Evolutionary conservation across 2,888 invertebrate genomes (phyloP), one percentile per base, ranked within the genome.

Genomic region (Drosophila macrospina): DNA sequence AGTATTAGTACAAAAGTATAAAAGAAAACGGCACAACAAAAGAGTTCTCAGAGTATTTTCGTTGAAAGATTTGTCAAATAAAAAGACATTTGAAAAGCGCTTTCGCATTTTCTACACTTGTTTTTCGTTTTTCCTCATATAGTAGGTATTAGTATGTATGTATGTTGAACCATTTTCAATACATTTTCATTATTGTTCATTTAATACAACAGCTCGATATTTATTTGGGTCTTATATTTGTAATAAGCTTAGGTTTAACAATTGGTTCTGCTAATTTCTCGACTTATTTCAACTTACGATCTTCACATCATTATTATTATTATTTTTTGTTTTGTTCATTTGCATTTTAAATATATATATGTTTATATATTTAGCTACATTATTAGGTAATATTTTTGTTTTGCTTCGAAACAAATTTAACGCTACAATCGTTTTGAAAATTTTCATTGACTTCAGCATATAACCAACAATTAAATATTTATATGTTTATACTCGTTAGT

Each of bases 261-360:
- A 89, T 89, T 89, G 89, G 90, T 89, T 89, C 90, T 80, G 81
- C 89, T 89, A 89, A 89, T 57, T 75, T 68, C 70, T 80, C 45
- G 70, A 55, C 78, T 84, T 86, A 73, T 50, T 50, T 66, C 69
- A 69, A 71, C 73, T 73, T 82, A 75, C 66, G 60, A 67, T 72
- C 57, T 52, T 41, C 50, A 65, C 56, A 56, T 57, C 71, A 70
- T 57, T 37, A 16, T 42, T 24, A 20, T 42, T 36, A 26, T n/a
- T 30, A 48, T 60, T n/a, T n/a, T 47, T 37, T 79, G 28, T 48
- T 78, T 67, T 64, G 2, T 28, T 28, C 28, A 6, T 7, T 28
- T 5, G 28, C 7, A 61, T 42, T 57, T 62, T 48, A 67, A 54
- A 68, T 62, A 67, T 73, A 66, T 59, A 32, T 57, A 51, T 54